Conservation (phyloP, 2,797 vertebrate genomes). For the Sebastes glaucus region DNA sequence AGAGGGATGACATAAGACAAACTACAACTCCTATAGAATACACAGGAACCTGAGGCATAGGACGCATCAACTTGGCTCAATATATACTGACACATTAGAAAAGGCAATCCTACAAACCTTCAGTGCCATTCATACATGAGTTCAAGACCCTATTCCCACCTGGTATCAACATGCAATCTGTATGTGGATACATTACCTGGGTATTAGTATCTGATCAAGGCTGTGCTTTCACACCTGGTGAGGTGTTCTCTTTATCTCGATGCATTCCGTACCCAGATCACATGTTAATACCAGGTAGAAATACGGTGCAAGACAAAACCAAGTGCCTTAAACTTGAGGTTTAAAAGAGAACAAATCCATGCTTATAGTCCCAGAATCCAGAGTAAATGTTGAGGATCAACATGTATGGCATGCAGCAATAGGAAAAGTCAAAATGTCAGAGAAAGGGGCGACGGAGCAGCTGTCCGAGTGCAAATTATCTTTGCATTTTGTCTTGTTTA, state of each 20-base stretch:
- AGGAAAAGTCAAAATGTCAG: constrained; percentile 9
- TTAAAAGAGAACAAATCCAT: constrained; percentile 22
- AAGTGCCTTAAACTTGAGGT: not conserved
- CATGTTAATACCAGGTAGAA: not conserved
- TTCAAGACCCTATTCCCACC: not conserved
- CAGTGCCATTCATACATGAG: not conserved
- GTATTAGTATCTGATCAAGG: not conserved
- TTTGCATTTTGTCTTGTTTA: constrained; percentile 1
- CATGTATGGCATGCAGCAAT: constrained; percentile 25
- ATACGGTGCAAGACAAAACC: not conserved
- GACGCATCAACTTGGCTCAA: not conserved
- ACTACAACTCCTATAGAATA: not conserved
- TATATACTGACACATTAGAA: not conserved
- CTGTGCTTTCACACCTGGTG: not conserved
- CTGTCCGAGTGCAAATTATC: constrained; percentile 17
- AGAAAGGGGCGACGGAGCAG: not conserved
- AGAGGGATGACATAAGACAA: not conserved
- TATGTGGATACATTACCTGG: not conserved
- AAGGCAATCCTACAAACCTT: not conserved
- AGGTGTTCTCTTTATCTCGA: not conserved
- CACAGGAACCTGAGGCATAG: not conserved
- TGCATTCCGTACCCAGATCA: not conserved
- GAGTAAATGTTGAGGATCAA: not conserved
- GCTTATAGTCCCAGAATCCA: not conserved
- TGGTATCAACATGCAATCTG: not conserved